Evolutionary conservation across 1,140 invertebrate genomes (phyloP), one percentile per base, ranked within the genome.

Genomic region (Caenorhabditis tropicalis): DNA sequence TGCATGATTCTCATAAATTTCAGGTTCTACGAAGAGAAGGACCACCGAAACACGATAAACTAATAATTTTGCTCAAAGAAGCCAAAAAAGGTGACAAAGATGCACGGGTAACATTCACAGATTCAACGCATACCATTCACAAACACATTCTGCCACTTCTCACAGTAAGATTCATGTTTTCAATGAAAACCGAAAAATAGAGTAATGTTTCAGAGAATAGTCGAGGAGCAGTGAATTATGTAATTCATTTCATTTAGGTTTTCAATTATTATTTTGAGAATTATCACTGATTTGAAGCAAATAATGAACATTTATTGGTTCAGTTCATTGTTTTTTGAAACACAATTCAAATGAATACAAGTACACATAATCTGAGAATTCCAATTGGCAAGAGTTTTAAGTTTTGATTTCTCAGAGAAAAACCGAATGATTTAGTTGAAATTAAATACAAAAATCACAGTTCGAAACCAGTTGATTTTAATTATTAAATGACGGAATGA

Each of bases 81-180:
- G 60, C 60, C 60, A 70, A 70, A 70, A 70, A 70, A 70, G 60
- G 60, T 24, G 60, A 70, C 60, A 70, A 70, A 70, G 60, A 70
- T 36, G 31, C 60, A 70, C 60, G 60, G 60, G 60, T 70, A 70
- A 70, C 60, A 4, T 70, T 70, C 60, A 70, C 29, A 9, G 60
- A 70, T 70, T 70, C 60, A 70, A 70, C 60, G 24, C 60, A 70
- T 70, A 70, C 60, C 60, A 24, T 36, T 36, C 60, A 70, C 33
- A 70, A 70, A 27, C 33, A 70, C 60, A 70, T 70, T 36, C 60
- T 70, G 0, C 60, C 60, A 19, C 60, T 70, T 36, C 60, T 70
- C 33, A 70, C 60, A 10, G 60, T 70, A 19, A 33, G 60, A 36
- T 60, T 31, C 0, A n/a, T n/a, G n/a, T n/a, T n/a, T 39, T 36